Evolutionary conservation across 2,888 invertebrate species (phyloP), one percentile per base, ranked within the genome.

Genomic region (Phrixothrix hirtus): DNA sequence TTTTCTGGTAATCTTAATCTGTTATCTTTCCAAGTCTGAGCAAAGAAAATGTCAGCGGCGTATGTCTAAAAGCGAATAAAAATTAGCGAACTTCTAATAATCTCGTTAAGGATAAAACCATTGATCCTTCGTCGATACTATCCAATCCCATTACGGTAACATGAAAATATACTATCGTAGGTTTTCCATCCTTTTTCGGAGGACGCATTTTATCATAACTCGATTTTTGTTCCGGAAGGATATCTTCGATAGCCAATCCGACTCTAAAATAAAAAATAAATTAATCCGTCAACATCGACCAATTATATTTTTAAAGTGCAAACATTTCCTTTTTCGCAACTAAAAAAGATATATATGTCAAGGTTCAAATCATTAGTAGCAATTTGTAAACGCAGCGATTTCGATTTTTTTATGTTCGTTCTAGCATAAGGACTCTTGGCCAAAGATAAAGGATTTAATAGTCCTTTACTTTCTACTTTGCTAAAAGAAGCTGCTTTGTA

Each of bases 111-210:
- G 11, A 26, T 21, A 39, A 7, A 10, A 92, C 92, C 95, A 96
- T 96, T 2, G 94, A 94, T 64, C 90, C 93, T 75, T 95, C 95
- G 70, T 95, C 95, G 58, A 96, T 95, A 27, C 95, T 95, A 77
- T 95, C 95, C 58, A 95, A 78, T 0, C 95, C 95, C 92, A 95
- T 93, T 27, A 94, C 94, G 0, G 94, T 94, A 25, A 94, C 93
- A 70, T 94, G 94, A 76, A 94, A 94, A 74, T 87, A 87, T 17
- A 95, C 94, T 4, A 85, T 86, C 1, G 94, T 94, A 0, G 94
- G 89, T 68, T 89, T 87, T 10, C 91, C 92, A 69, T 91, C 90
- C 72, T 88, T 88, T 75, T 93, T 93, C 1, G 94, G 94, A 0
- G 94, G 94, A 36, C 92, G 79, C 93, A 94, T 94, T 81, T 94